phyloP scores from a whole-genome alignment of 2,113 vertebrate genomes.

The Perccottus glenii region DNA sequence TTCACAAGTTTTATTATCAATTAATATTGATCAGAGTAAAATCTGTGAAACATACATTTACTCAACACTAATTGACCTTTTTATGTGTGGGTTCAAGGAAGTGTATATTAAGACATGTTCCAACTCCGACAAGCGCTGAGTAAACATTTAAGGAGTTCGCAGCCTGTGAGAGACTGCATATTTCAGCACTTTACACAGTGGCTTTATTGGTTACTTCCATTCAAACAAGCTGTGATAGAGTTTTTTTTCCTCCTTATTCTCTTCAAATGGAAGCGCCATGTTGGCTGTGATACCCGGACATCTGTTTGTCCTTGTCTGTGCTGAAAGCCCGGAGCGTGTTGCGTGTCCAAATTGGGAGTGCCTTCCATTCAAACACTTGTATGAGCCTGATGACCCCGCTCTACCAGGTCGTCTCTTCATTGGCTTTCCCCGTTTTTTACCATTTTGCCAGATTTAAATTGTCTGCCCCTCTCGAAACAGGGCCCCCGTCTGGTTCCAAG shows the following conservation, averaged over 20 bases:
- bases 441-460: slow-evolving; percentile 63
- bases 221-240: slow-evolving; percentile 47
- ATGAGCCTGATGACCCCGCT: slow-evolving; percentile 68
- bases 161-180: slow-evolving; percentile 32
- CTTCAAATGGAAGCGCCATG: slow-evolving; percentile 54
- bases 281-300: slow-evolving; percentile 74
- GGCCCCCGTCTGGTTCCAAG: slow-evolving; percentile 37
- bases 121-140: slow-evolving; percentile 14
- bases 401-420: slow-evolving; percentile 52
- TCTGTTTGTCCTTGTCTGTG: slow-evolving; percentile 78
- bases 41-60: too few species aligned
- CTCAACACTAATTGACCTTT: neutral
- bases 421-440: slow-evolving; percentile 38
- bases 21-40: too few species aligned
- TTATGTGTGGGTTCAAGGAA: neutral
- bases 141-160: slow-evolving; percentile 14
- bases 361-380: slow-evolving; percentile 69
- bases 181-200: slow-evolving; percentile 45
- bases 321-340: slow-evolving; percentile 67
- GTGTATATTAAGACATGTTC: neutral
- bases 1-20: too few species aligned
- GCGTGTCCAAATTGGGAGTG: slow-evolving; percentile 65
- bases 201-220: slow-evolving; percentile 52
- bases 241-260: slow-evolving; percentile 32
- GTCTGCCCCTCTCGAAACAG: slow-evolving; percentile 43